Base-by-base conservation (phyloP, 2,797 vertebrate species). In the Bradypodion pumilum region DNA sequence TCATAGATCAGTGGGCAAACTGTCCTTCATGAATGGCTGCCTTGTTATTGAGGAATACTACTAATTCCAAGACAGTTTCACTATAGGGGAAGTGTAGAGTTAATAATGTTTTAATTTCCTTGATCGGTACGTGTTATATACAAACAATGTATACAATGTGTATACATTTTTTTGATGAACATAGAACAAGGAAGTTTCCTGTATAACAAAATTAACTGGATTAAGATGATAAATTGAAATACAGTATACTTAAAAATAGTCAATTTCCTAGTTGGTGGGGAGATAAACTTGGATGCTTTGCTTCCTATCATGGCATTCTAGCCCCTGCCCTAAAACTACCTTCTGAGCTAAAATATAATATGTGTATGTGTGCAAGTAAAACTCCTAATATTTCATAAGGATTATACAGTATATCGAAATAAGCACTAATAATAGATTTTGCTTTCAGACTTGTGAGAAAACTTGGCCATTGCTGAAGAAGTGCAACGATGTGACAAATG, bases 401-500 rank as follows among this genome's bases (percentile, higher is more conserved):
- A 81, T 89, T 94, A n/a, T n/a, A n/a, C n/a, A n/a, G n/a, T 90
- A 88, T 52, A 74, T 85, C 83, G 85, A 88, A 3, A 76, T 56
- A 84, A 89, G n/a, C 85, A 1, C 40, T 83, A 62, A 90, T 69
- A 80, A n/a, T 75, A 46, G 83, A 35, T 78, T 84, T 79, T 90
- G 40, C 85, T 91, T 93, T 87, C 93, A 99, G 98, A 95, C 95
- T 49, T 98, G 96, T 92, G 93, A 94, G 40, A 89, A 91, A 93
- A 97, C 94, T 84, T 98, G 97, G 97, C 94, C 93, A 0, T 85
- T 99, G 92, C 95, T 99, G 78, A 96, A 97, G 94, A 99, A 98
- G 89, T 97, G 96, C 82, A 99, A 97, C 5, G 98, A 99, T 78
- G 91, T 98, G 89, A 94, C 95, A 86, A 97, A 97, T 72, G 97